Percentiles rank a stretch among this genome's conserved stretches.
Evolutionary conservation across 2,888 invertebrate species (phyloP).

Genomic region (Noctua comes): DNA sequence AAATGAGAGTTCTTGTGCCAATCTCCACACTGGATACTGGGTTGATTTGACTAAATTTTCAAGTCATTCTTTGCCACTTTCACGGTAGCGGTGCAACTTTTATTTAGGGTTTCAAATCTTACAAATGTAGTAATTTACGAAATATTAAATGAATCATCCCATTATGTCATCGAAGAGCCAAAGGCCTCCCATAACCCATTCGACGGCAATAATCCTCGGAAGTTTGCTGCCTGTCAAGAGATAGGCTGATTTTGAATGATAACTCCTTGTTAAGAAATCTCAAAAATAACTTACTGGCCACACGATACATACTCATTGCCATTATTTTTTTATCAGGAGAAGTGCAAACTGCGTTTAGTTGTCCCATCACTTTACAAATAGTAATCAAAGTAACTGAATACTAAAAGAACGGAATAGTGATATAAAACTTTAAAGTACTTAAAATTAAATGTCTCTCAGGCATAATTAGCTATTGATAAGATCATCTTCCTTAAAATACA

Average conservation of each 20-base stretch:
- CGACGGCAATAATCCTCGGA: background rate
- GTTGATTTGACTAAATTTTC: background rate
- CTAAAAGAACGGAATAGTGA: background rate
- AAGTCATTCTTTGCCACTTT: background rate
- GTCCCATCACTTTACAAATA: background rate
- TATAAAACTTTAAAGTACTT: background rate
- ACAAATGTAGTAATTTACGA: background rate
- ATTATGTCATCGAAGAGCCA: too few relatives aligned
- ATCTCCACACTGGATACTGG: background rate
- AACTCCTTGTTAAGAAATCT: conserved; percentile 4
- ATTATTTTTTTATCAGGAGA: conserved; percentile 19
- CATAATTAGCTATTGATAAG: background rate
- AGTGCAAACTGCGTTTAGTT: conserved; percentile 48
- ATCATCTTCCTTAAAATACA: background rate
- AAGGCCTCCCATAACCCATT: background rate
- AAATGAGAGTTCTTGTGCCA: too few relatives aligned
- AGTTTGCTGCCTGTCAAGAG: background rate
- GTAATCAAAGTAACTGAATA: background rate
- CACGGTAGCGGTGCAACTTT: background rate
- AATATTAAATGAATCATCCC: background rate
- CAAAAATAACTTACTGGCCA: background rate
- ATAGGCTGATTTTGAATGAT: background rate
- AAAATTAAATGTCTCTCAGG: background rate
- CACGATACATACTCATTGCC: conserved; percentile 27
- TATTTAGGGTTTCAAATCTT: background rate